Evolutionary conservation across 2,113 vertebrate species (phyloP).

Genomic region (Lonchura striata): DNA sequence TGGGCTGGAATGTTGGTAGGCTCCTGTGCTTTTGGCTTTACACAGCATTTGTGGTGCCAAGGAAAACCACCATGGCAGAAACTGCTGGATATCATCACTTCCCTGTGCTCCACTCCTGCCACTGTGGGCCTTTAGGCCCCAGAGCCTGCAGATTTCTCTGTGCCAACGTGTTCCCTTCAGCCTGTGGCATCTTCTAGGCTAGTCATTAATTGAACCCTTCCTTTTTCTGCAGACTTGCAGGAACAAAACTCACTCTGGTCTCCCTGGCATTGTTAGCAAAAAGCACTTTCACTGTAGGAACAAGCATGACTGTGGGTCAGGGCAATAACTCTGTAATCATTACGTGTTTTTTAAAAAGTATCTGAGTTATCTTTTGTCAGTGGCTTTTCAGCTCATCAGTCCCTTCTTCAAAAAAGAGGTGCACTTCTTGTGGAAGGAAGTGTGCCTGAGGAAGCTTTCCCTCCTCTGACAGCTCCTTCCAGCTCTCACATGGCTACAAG

Average conservation of each 20-base stretch:
- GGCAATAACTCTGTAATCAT: neutral
- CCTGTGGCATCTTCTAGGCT: neutral
- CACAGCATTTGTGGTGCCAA: neutral
- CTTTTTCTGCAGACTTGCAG: neutral
- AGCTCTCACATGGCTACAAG: neutral
- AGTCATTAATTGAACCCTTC: neutral
- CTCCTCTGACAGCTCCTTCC: neutral
- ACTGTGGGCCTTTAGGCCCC: neutral
- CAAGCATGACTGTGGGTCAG: neutral
- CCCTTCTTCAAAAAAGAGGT: neutral
- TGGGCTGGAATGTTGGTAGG: neutral
- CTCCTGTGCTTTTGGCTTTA: neutral
- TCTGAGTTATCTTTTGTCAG: neutral
- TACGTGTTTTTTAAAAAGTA: neutral
- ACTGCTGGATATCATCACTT: rapidly evolving
- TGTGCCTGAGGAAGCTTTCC: neutral
- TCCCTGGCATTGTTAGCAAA: neutral
- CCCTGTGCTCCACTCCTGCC: neutral
- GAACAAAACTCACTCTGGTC: neutral
- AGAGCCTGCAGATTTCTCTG: neutral
- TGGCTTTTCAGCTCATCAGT: neutral
- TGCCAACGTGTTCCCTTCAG: neutral
- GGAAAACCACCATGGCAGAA: neutral
- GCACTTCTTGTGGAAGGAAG: neutral
- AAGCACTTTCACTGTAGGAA: neutral